Evolutionary conservation across 2,797 vertebrate species (phyloP), one percentile per base, ranked within the genome.

Genomic region (Coendou prehensilis): DNA sequence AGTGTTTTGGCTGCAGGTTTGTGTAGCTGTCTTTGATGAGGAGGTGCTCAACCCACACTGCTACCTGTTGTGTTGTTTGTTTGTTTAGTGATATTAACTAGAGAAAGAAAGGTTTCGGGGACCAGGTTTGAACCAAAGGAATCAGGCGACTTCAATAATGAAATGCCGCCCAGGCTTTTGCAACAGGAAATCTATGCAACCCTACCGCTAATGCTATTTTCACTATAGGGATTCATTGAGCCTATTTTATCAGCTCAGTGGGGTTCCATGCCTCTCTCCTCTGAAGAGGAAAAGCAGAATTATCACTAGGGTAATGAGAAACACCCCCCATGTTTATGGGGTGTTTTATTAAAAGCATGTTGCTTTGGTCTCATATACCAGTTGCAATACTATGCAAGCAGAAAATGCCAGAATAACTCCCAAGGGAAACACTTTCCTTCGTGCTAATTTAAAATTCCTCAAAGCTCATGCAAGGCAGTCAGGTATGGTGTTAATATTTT

Each of bases 191-290:
- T 71, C 93, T 86, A 47, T 95, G 85, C n/a, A 93, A 90, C 94
- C 80, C 75, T 47, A 52, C 9, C 23, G 75, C 94, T 96, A 93
- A 91, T 75, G 82, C 63, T 87, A 17, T 80, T 84, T 41, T 91
- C 54, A 0, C 96, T 90, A 92, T 93, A 96, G 96, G 96, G 91
- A 93, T 91, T 96, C 6, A 5, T 54, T 0, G 47, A 92, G 54
- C 61, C 93, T 95, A 92, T 97, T 97, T 97, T 96, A 97, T 89
- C 93, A 93, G 94, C 97, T 97, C 97, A 92, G 97, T 88, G 90
- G 98, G 96, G 79, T 92, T 96, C 88, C 57, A 0, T 94, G 89
- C 69, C 93, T 94, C 69, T 96, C 63, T 95, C 88, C 82, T 97
- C 93, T 18, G 54, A 64, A 76, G 41, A 76, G 81, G 18, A 54